Evolutionary conservation across 2,113 vertebrate species (phyloP).

Genomic region (Stegostoma tigrinum): DNA sequence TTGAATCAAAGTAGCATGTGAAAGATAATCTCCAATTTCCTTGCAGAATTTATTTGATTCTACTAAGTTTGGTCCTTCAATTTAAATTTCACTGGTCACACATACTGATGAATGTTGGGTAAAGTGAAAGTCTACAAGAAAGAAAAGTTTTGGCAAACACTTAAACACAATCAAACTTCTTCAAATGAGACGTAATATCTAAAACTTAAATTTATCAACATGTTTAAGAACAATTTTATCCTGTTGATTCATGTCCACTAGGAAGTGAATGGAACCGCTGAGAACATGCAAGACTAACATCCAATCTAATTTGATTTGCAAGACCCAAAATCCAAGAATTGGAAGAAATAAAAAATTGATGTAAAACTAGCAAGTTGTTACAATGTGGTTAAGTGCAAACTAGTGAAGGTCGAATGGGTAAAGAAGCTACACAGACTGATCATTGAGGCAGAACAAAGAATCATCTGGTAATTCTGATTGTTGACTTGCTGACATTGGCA

Average conservation of each 20-base stretch:
- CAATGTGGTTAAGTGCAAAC: neutral
- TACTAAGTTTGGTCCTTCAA: neutral
- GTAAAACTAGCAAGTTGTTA: neutral
- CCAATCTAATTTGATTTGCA: neutral
- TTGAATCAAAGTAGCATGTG: neutral
- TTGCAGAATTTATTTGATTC: neutral
- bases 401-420: neutral
- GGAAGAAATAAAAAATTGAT: neutral
- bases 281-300: neutral
- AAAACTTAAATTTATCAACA: neutral
- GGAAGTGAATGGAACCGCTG: neutral
- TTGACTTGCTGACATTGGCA: neutral
- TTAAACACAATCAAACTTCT: neutral
- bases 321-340: neutral
- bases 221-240: neutral
- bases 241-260: neutral
- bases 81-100: neutral
- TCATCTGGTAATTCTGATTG: neutral
- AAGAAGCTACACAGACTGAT: neutral
- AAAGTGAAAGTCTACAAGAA: neutral
- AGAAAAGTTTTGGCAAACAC: neutral
- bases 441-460: neutral
- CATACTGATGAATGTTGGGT: neutral
- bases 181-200: neutral
- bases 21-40: slow-evolving; percentile 9